A percentile compares a stretch with the other conserved stretches of the same genome.
phyloP scores from a whole-genome alignment of 2,797 vertebrate genomes.

The Pseudomugil tenellus region DNA sequence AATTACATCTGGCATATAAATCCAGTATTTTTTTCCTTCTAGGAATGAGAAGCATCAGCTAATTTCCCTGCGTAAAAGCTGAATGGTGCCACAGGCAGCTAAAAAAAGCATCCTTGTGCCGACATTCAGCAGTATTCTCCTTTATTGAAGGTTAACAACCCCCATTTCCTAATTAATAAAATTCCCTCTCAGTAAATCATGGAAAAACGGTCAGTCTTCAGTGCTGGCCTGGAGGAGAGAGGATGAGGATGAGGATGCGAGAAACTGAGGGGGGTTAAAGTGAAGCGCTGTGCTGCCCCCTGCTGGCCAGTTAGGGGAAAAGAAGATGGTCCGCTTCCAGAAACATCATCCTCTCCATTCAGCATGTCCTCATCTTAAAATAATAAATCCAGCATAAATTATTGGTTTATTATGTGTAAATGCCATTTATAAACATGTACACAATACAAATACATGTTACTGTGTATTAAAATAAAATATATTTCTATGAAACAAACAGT shows the following conservation, averaged over 20 bases:
- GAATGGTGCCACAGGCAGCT: not conserved
- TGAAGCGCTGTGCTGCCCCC: slow-evolving; percentile 56
- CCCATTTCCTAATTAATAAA: slow-evolving; percentile 52
- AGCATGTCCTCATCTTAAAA: not conserved
- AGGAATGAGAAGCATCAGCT: not conserved
- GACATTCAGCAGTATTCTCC: slow-evolving; percentile 5
- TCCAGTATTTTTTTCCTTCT: not conserved
- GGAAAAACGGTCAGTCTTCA: slow-evolving; percentile 9
- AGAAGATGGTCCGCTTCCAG: not conserved
- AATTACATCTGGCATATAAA: slow-evolving; percentile 6
- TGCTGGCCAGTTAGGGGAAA: slow-evolving; percentile 51
- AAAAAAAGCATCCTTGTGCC: slow-evolving; percentile 18
- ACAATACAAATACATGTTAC: too few relatives aligned
- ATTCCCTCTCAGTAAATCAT: slow-evolving; percentile 38
- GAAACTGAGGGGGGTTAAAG: slow-evolving; percentile 3
- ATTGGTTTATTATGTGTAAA: too few relatives aligned
- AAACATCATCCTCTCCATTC: not conserved
- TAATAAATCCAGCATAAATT: too few relatives aligned
- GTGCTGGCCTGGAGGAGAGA: slow-evolving; percentile 3
- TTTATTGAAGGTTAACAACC: slow-evolving; percentile 32
- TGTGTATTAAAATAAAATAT: too few relatives aligned
- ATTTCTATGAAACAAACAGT: too few relatives aligned
- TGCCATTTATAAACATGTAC: too few relatives aligned
- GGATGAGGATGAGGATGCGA: not conserved
- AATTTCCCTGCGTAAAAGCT: slow-evolving; percentile 2